Evolutionary conservation across 2,888 invertebrate genomes (phyloP).

Genomic region (Tenthredo distinguenda): DNA sequence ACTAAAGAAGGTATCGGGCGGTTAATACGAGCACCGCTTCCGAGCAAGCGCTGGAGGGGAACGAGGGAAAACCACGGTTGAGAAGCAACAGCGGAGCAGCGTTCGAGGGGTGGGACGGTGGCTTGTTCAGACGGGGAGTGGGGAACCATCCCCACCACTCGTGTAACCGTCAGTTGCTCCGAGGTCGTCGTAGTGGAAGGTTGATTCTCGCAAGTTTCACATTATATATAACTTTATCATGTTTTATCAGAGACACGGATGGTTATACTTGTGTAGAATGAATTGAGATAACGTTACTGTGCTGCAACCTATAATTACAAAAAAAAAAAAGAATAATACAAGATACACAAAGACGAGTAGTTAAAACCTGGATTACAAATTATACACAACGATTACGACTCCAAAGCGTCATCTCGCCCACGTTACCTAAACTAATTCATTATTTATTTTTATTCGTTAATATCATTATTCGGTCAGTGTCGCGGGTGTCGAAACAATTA

Average conservation of each 20-base stretch:
- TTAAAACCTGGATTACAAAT: constrained; percentile 11
- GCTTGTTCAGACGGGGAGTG: background rate
- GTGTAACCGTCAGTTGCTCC: constrained; percentile 72
- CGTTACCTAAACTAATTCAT: background rate
- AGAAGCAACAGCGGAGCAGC: constrained; percentile 51
- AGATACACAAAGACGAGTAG: background rate
- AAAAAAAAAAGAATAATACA: background rate
- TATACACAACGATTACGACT: background rate
- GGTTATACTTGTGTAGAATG: constrained; percentile 1
- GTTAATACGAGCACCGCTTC: constrained; percentile 72
- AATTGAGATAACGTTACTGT: background rate
- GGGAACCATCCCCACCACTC: constrained; percentile 69
- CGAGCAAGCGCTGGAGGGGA: constrained; percentile 50
- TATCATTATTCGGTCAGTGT: background rate
- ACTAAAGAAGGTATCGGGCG: constrained; percentile 77
- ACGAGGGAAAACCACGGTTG: constrained; percentile 52
- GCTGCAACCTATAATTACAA: background rate
- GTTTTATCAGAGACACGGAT: constrained; percentile 18
- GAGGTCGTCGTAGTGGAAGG: constrained; percentile 68
- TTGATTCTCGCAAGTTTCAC: constrained; percentile 55
- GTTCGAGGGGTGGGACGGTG: constrained; percentile 41
- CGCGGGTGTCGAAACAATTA: constrained; percentile 20
- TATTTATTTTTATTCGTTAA: constrained; percentile 6
- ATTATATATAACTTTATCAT: constrained; percentile 31
- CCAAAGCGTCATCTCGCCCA: constrained; percentile 3